Percentiles rank a stretch among this genome's conserved stretches.
phyloP scores from a whole-genome alignment of 1,140 invertebrate species.

The Neelides sp. region DNA sequence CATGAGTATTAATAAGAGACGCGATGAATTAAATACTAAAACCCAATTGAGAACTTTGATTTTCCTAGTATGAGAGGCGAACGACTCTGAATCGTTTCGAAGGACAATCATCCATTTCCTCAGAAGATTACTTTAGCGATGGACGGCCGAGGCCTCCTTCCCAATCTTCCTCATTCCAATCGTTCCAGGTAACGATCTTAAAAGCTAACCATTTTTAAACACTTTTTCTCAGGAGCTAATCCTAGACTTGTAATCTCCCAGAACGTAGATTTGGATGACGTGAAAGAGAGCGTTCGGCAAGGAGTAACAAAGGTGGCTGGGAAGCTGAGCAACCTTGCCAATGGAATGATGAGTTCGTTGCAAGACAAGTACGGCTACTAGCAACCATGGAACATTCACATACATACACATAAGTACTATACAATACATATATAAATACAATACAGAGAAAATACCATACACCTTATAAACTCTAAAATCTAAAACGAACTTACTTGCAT shows the following conservation, averaged over 20 bases:
- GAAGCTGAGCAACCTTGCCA: slow-evolving; percentile 80
- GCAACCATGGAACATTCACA: too few relatives aligned
- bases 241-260: slow-evolving; percentile 24
- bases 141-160: slow-evolving; percentile 35
- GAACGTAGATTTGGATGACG: slow-evolving; percentile 78
- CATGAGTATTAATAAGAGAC: too few relatives aligned
- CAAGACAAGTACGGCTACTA: slow-evolving; percentile 45
- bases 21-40: too few relatives aligned
- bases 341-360: slow-evolving; percentile 81
- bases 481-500: too few relatives aligned
- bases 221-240: background rate
- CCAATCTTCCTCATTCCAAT: slow-evolving; percentile 27
- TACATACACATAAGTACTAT: too few relatives aligned
- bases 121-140: slow-evolving; percentile 83
- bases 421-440: too few relatives aligned
- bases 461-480: too few relatives aligned
- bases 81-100: slow-evolving; percentile 63
- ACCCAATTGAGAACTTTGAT: too few relatives aligned
- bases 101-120: slow-evolving; percentile 85
- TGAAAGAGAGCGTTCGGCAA: slow-evolving; percentile 88
- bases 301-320: slow-evolving; percentile 95
- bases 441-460: too few relatives aligned
- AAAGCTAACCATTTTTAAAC: slow-evolving; percentile 14
- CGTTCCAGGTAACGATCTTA: too few relatives aligned
- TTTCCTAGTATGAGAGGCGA: slow-evolving; percentile 48